Base-by-base conservation (phyloP, 2,113 vertebrate genomes). In the Mesoclemmys tuberculata region DNA sequence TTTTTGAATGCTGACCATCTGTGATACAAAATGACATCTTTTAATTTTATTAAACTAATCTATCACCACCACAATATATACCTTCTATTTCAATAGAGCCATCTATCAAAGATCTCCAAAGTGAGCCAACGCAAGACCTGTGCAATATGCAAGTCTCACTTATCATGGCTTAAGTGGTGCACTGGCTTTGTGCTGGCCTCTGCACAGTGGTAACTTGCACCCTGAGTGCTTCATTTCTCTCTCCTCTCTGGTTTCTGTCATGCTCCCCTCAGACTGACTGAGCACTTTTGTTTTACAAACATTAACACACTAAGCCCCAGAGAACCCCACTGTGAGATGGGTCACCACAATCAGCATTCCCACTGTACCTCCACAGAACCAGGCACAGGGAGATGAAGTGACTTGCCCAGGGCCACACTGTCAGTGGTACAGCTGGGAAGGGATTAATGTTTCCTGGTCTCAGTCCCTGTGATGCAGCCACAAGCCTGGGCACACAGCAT, bases 261-360 rank as follows among this genome's bases (percentile, higher is more conserved):
- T 19, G 52, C 44, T 88, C 35, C 71, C 10, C 8, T 38, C 52
- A 44, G 41, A 85, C 41, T 44, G n/a, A 58, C 79, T 41, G 56
- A 55, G 22, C 24, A 38, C 26, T 22, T 44, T 24, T 44, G 22
- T 26, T 24, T 26, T 44, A 44, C 22, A 75, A 18, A 44, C 38
- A 44, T 26, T 44, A 38, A 22, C 71, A 74, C 22, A 26, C 10
- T 35, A 52, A 46, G 14, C 21, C 46, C 31, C 18, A 52, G 82
- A 16, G 58, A 86, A 56, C 41, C 31, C 68, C 79, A 18, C 44
- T 27, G 13, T n/a, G 38, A 44, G 46, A 27, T 81, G 83, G 55
- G 29, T 27, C 54, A 26, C 0, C 0, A 71, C 44, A 44, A 22
- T n/a, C 44, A 22, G 1, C 12, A 13, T 4, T 38, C 38, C 71